Evolutionary conservation across 2,888 invertebrate genomes (phyloP).

Genomic region (Drosophila percnosoma): DNA sequence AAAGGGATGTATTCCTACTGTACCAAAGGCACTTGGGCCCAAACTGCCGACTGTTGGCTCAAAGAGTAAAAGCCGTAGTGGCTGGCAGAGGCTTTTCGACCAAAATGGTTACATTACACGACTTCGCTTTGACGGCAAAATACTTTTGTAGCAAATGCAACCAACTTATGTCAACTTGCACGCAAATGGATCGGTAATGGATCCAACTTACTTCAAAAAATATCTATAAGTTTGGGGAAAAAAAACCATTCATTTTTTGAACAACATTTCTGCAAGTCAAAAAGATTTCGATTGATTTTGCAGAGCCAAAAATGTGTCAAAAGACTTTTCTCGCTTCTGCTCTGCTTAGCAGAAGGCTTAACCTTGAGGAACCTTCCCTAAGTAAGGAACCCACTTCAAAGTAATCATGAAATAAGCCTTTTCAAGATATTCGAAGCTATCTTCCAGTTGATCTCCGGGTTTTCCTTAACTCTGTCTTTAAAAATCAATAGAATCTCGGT

Average conservation of each 20-base stretch:
- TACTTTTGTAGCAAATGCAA: conserved; percentile 7
- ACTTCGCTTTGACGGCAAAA: conserved; percentile 21
- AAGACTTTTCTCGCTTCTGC: background rate
- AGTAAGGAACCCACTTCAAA: too few species aligned
- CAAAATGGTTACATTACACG: conserved; percentile 31
- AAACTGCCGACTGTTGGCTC: conserved; percentile 13
- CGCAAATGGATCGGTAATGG: conserved; percentile 35
- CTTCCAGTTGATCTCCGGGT: too few species aligned
- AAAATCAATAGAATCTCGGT: too few species aligned
- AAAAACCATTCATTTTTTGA: background rate
- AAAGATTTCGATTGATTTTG: background rate
- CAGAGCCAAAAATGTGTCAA: background rate
- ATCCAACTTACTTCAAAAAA: background rate
- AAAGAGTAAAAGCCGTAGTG: conserved; percentile 27
- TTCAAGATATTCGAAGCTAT: too few species aligned
- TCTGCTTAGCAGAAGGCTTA: background rate
- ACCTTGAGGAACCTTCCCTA: background rate
- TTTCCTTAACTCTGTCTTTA: too few species aligned
- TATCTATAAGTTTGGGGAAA: background rate
- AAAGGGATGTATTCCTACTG: background rate
- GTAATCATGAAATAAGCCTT: too few species aligned
- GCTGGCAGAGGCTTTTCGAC: conserved; percentile 12
- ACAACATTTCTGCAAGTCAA: background rate
- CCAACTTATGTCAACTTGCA: conserved; percentile 1
- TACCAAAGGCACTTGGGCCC: background rate